phyloP scores from a whole-genome alignment of 1,140 invertebrate genomes.

The Drosophila guanche region DNA sequence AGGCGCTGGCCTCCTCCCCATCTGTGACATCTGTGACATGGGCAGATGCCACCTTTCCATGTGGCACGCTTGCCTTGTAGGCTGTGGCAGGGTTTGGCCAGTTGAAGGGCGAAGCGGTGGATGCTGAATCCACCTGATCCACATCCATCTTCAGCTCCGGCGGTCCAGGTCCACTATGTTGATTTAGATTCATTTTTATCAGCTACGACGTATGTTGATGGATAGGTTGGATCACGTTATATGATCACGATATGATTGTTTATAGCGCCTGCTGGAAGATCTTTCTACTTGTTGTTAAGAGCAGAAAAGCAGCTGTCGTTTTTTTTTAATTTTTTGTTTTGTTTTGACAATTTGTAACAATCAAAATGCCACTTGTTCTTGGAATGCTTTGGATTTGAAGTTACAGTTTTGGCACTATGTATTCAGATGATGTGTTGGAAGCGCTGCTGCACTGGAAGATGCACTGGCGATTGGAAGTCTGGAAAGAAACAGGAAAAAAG shows the following conservation, averaged over 20 bases:
- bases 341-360: too few relatives aligned
- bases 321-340: too few relatives aligned
- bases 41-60: slow-evolving; percentile 11
- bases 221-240: background rate
- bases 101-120: slow-evolving; percentile 25
- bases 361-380: slow-evolving; percentile 2
- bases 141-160: slow-evolving; percentile 48
- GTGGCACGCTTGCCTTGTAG: background rate
- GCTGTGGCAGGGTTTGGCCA: slow-evolving; percentile 38
- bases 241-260: background rate
- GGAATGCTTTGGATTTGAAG: slow-evolving; percentile 24
- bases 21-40: slow-evolving; percentile 21
- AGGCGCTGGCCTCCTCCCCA: too few relatives aligned
- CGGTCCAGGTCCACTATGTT: slow-evolving; percentile 82
- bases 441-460: slow-evolving; percentile 40
- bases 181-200: slow-evolving; percentile 81
- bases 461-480: slow-evolving; percentile 40
- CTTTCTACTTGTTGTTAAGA: too few relatives aligned
- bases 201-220: slow-evolving; percentile 68
- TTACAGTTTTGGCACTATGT: slow-evolving; percentile 37
- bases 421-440: slow-evolving; percentile 27
- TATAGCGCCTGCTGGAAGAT: background rate
- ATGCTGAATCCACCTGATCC: slow-evolving; percentile 43
- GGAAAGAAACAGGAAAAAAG: slow-evolving; percentile 16
- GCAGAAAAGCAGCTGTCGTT: too few relatives aligned